Base-by-base conservation (phyloP, 2,888 invertebrate species). In the Himalopsyche japonica region DNA sequence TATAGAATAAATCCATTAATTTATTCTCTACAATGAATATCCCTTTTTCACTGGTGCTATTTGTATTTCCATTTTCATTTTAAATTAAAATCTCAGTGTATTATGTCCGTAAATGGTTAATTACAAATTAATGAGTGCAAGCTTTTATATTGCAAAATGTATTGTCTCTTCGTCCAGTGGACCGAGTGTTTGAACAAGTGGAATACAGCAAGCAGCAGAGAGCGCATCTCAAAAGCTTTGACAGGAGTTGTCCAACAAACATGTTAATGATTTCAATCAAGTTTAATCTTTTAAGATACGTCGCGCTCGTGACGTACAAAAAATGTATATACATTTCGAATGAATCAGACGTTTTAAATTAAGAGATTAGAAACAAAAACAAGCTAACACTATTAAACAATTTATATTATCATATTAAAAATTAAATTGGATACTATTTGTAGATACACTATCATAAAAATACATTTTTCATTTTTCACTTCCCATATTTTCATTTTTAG, bases 91-190 rank as follows among this genome's bases (percentile, higher is more conserved):
- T 81, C 84, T 86, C 84, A 84, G 76, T 49, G 79, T 76, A 81
- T 86, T 78, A 77, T 86, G 82, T 79, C 81, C 84, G 86, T 79
- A 76, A 76, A 86, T 86, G 84, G 82, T 84, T 86, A 84, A 86
- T 86, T 84, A 86, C 83, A 30, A 76, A 64, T 77, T 80, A 80
- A 78, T 82, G 78, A 80, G 49, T 15, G 70, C n/a, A 12, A n/a
- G 77, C 77, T 77, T 77, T 77, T 77, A 77, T 77, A 43, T 77
- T 32, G 37, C 77, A 37, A 32, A 24, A 43, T 37, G 77, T 77
- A 34, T 24, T 43, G 34, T 77, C 30, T 15, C 77, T 77, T n/a
- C 77, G 77, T 43, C 77, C 77, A 34, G 77, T n/a, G 30, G 57
- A 57, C 57, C 20, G 57, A 70, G 70, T 70, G 70, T 70, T 70